A percentile compares a stretch with the other conserved stretches of the same genome.
These are phyloP conservation scores for Tympanuchus pallidicinctus DNA, from an alignment of 2,113 vertebrate genomes.

Conservation along the genomic window DNA sequence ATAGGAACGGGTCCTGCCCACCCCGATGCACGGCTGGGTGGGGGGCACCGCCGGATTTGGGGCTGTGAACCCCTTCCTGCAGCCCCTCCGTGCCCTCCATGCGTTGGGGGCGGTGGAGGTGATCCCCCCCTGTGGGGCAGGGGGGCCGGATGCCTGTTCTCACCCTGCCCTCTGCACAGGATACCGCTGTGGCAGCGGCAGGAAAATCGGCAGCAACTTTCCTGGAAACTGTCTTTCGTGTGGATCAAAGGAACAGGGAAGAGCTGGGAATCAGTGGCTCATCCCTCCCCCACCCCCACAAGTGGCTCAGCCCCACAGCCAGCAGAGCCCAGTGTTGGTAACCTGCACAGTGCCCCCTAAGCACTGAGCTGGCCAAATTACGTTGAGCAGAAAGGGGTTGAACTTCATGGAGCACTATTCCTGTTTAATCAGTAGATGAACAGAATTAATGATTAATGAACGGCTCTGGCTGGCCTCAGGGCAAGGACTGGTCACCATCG, in stretches of 20 bases:
- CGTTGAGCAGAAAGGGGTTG: neutral
- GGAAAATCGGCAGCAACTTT: slow-evolving; percentile 38
- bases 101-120: neutral
- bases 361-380: neutral
- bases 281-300: too few species aligned
- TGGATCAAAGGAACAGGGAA: neutral
- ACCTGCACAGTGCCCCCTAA: too few species aligned
- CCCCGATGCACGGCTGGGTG: accelerated
- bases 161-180: slow-evolving; percentile 37
- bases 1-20: neutral
- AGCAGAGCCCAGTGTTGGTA: too few species aligned
- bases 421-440: neutral
- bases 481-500: too few species aligned
- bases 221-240: slow-evolving; percentile 30
- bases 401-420: neutral
- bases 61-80: neutral
- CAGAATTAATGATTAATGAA: neutral
- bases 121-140: neutral
- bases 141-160: neutral
- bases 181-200: neutral
- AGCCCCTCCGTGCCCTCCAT: neutral
- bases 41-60: neutral
- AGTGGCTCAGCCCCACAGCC: too few species aligned
- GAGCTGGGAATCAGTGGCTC: neutral
- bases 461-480: neutral